Evolutionary conservation across 2,888 invertebrate genomes (phyloP), one percentile per base, ranked within the genome.

Genomic region (Euplagia quadripunctaria): DNA sequence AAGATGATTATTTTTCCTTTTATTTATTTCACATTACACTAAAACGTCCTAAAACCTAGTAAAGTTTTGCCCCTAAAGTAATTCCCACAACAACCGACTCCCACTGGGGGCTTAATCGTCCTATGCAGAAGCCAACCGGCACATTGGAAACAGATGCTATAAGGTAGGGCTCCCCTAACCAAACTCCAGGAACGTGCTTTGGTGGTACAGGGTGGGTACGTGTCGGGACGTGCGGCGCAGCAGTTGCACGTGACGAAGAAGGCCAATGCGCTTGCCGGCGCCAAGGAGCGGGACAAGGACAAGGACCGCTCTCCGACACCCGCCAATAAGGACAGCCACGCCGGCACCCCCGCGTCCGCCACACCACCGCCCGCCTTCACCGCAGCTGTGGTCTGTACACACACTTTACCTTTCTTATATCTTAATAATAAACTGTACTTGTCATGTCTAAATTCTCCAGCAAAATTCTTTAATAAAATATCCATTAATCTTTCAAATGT

Each of bases 221-320:
- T 97, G 81, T 96, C 96, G 67, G 97, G 97, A 63, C 96, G 97
- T 80, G 96, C 96, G 79, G 93, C 92, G 88, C 95, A 96, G 84
- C 94, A 97, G 84, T 96, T 98, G 67, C 97, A 97, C 89, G 97
- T 98, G 72, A 93, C 88, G 61, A 98, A 98, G 94, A 97, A 98
- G 92, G 96, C 97, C 70, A 99, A 99, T 95, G 97, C 98, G 71
- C 96, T 99, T 79, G 95, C 95, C 71, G 88, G 86, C 17, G 90
- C 88, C 77, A 89, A 89, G 84, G 98, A 98, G 88, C 97, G 97
- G 90, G 97, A 95, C 91, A 88, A 96, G 94, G 97, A 95, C 91
- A 88, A 96, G 94, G 93, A 96, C 52, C 70, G 92, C 31, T 90
- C 91, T 17, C 92, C 93, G 43, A 91, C 93, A 0, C 92, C 92